phyloP scores from a whole-genome alignment of 1,140 invertebrate genomes.

The Drosophila ogumai region DNA sequence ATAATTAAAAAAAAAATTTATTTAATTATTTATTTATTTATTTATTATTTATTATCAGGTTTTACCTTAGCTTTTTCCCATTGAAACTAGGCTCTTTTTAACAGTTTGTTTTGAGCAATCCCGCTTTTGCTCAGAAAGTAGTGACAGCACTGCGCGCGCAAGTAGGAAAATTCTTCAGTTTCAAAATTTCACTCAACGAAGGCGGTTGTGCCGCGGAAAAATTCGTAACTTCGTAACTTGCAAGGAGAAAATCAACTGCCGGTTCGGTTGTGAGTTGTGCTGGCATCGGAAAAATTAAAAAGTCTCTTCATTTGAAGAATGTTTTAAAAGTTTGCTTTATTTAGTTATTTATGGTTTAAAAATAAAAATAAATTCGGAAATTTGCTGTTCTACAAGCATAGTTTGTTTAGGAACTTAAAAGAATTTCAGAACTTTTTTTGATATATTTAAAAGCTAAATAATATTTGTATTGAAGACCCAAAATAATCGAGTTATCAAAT shows the following conservation, averaged over 20 bases:
- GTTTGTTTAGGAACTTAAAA: background rate
- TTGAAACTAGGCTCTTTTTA: no score
- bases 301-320: no score
- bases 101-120: no score
- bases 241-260: background rate
- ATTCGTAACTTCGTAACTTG: background rate
- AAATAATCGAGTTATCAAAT: background rate
- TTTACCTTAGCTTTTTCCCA: no score
- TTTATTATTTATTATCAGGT: no score
- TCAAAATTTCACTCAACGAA: background rate
- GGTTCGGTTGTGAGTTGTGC: background rate
- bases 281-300: background rate
- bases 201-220: constrained; percentile 6
- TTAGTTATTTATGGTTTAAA: background rate
- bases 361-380: background rate
- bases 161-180: background rate
- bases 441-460: background rate
- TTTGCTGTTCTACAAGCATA: background rate
- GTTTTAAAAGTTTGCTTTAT: background rate
- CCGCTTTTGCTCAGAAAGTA: no score
- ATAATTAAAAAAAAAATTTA: no score
- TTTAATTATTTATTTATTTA: no score
- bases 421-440: background rate
- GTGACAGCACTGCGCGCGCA: no score
- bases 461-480: background rate